phyloP scores from a whole-genome alignment of 37 sponge, comb jelly and placozoan species.

The Agelas oroides region DNA sequence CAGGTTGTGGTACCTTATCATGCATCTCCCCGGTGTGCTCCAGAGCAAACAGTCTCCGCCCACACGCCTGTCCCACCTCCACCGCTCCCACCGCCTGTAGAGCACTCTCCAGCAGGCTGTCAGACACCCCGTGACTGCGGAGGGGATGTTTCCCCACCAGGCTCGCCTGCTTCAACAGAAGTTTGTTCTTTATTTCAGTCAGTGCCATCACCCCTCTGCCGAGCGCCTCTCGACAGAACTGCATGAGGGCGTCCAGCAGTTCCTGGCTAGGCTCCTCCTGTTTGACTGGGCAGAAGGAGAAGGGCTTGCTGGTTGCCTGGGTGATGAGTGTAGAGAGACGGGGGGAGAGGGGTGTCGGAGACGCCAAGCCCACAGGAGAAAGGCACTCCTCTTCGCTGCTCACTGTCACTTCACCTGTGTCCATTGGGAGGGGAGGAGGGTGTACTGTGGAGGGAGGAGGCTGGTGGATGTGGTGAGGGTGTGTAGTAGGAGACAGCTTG shows the following conservation, averaged over 20 bases:
- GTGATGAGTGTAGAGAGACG: too few species aligned
- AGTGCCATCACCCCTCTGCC: constrained; percentile 49
- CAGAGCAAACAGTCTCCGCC: constrained; percentile 33
- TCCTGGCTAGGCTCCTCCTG: neutral
- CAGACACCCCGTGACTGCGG: constrained; percentile 1
- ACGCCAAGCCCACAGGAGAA: too few species aligned
- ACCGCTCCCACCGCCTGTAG: constrained; percentile 19
- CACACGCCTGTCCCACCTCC: constrained; percentile 30
- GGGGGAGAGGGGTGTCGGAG: too few species aligned
- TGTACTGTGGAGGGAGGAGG: too few species aligned
- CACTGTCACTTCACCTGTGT: too few species aligned
- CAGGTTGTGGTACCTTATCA: constrained; percentile 4
- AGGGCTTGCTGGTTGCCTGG: too few species aligned
- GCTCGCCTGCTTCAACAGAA: constrained; percentile 28
- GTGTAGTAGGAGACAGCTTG: too few species aligned
- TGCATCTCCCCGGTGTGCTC: constrained; percentile 5
- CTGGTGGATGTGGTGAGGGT: too few species aligned
- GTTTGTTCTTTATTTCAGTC: constrained; percentile 46
- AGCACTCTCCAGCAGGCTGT: constrained; percentile 12
- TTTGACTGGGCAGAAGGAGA: neutral
- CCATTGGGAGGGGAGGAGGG: too few species aligned
- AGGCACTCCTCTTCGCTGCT: too few species aligned
- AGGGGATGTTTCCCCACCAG: constrained; percentile 2
- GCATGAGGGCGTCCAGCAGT: constrained; percentile 7
- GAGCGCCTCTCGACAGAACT: constrained; percentile 37